Conservation (phyloP, 2,113 vertebrate genomes). For the Condylura cristata region DNA sequence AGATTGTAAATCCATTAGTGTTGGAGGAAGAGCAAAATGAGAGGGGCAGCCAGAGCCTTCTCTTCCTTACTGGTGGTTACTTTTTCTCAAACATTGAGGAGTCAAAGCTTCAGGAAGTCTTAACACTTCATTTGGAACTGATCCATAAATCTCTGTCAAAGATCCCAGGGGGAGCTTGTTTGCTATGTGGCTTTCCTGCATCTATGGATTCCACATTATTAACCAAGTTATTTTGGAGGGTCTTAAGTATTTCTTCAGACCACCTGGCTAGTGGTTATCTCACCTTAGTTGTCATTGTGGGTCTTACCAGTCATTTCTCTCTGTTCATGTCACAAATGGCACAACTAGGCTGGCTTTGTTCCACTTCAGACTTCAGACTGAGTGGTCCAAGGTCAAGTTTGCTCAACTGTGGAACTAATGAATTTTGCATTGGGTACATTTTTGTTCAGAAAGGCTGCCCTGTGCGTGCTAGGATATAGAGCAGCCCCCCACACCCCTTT, state of each 20-base stretch:
- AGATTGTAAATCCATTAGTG: background rate
- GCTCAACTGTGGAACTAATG: background rate
- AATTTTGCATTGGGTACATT: background rate
- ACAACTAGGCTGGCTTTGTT: background rate
- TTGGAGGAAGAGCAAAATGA: background rate
- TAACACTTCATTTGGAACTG: background rate
- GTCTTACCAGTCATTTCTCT: background rate
- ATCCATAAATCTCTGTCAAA: background rate
- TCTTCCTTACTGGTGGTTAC: background rate
- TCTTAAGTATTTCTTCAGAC: background rate
- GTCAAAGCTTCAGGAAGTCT: conserved; percentile 35
- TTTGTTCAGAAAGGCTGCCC: background rate
- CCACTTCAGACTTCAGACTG: background rate
- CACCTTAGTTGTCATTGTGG: background rate
- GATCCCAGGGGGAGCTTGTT: background rate
- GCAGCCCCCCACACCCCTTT: too few species aligned
- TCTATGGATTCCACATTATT: background rate
- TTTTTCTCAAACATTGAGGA: background rate
- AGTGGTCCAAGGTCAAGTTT: background rate
- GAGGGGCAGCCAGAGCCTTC: background rate
- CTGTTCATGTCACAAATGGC: background rate
- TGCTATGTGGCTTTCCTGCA: background rate
- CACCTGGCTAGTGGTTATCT: background rate
- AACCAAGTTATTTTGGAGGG: background rate
- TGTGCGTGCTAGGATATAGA: background rate